phyloP scores from a whole-genome alignment of 1,140 invertebrate genomes.

The Ceratina japonica region DNA sequence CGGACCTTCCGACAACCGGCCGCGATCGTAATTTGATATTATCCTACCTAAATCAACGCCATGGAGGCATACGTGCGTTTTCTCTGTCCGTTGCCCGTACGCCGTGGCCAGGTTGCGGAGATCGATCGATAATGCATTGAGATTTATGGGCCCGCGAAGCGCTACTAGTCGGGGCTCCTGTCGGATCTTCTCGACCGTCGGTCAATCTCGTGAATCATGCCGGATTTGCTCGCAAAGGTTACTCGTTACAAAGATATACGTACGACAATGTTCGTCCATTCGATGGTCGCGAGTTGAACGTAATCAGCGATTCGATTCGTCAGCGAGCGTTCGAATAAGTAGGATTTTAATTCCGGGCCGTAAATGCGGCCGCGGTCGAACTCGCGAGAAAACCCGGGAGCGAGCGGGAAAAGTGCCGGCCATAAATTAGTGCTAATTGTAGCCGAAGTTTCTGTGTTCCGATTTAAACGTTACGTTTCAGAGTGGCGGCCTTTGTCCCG shows the following conservation, averaged over 20 bases:
- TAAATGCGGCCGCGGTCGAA: no score
- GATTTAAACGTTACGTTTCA: no score
- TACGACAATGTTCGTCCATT: conserved; percentile 10
- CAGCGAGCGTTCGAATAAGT: neutral
- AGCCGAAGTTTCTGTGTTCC: no score
- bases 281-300: neutral
- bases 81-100: conserved; percentile 39
- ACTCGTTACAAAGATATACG: conserved; percentile 41
- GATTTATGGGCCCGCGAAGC: conserved; percentile 63
- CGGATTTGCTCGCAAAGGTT: conserved; percentile 52
- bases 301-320: neutral
- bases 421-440: no score
- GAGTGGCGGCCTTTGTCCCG: no score
- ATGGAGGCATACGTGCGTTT: conserved; percentile 32
- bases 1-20: conserved; percentile 32
- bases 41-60: conserved; percentile 61
- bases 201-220: conserved; percentile 64
- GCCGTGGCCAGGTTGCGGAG: conserved; percentile 11
- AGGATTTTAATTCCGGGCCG: no score
- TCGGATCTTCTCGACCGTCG: conserved; percentile 61
- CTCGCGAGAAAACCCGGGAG: no score
- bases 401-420: no score
- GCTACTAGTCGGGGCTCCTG: conserved; percentile 52
- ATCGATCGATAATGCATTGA: conserved; percentile 63
- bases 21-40: conserved; percentile 62